Evolutionary conservation across 2,113 vertebrate species (phyloP).

Genomic region (Festucalex cinctus): DNA sequence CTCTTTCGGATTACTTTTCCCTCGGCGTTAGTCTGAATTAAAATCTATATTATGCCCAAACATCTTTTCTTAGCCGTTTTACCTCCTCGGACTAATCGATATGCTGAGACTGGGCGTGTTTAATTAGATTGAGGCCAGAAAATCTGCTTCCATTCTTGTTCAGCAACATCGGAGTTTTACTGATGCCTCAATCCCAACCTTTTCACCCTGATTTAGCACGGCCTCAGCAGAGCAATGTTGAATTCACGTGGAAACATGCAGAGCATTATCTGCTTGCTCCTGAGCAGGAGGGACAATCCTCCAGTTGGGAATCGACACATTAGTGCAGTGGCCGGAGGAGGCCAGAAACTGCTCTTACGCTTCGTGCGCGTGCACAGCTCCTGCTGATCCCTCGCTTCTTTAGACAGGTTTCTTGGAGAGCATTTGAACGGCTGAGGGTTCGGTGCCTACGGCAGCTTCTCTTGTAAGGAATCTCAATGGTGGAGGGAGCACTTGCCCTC

Average conservation of each 20-base stretch:
- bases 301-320: not conserved
- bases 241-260: not conserved
- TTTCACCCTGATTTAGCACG: conserved; percentile 3
- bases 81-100: not conserved
- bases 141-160: not conserved
- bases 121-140: conserved; percentile 1
- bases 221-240: not conserved
- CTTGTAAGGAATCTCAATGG: not conserved
- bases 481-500: not conserved
- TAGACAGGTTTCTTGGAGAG: not conserved
- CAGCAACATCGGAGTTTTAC: not conserved
- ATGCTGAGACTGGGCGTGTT: not conserved
- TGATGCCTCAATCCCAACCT: not conserved
- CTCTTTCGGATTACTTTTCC: not conserved
- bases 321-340: not conserved
- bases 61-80: not conserved
- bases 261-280: not conserved
- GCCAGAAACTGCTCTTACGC: not conserved
- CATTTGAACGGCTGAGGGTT: not conserved
- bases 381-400: not conserved
- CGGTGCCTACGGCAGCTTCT: not conserved
- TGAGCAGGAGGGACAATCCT: not conserved
- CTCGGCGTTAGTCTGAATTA: not conserved
- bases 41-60: not conserved
- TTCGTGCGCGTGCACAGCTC: not conserved